Percentiles rank a stretch among this genome's conserved stretches.
Conservation (phyloP, 2,113 vertebrate genomes). For the Boleophthalmus pectinirostris region DNA sequence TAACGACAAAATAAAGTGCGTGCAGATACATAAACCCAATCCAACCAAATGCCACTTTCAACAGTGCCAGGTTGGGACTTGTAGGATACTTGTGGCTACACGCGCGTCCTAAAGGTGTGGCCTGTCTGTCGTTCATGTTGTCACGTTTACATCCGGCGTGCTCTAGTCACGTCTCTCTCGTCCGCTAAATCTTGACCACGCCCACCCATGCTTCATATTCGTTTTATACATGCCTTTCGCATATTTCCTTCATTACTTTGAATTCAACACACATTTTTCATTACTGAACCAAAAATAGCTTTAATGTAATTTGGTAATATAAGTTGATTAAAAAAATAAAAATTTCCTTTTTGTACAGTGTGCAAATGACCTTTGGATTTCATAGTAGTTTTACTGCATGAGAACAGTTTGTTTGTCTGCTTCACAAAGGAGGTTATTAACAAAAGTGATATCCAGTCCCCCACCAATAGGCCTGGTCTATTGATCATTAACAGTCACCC, state of each 20-base stretch:
- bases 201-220: neutral
- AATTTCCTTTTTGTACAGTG: neutral
- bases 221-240: neutral
- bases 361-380: constrained; percentile 49
- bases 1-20: too few species aligned
- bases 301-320: neutral
- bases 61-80: neutral
- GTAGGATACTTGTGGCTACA: neutral
- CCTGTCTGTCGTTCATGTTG: neutral
- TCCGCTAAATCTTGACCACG: constrained; percentile 43
- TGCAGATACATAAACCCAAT: too few species aligned
- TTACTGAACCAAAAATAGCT: too few species aligned
- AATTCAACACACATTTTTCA: neutral
- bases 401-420: constrained; percentile 25
- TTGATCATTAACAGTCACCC: constrained; percentile 47
- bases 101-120: constrained; percentile 17
- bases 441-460: constrained; percentile 37
- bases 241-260: neutral
- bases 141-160: constrained; percentile 13
- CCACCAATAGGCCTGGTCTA: constrained; percentile 9
- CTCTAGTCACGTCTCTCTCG: constrained; percentile 66
- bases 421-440: constrained; percentile 58
- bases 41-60: neutral
- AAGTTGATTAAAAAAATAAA: neutral
- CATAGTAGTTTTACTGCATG: neutral